These are phyloP conservation scores for Mellivora capensis DNA, from an alignment of 2,113 vertebrate species.

Conservation along the genomic window DNA sequence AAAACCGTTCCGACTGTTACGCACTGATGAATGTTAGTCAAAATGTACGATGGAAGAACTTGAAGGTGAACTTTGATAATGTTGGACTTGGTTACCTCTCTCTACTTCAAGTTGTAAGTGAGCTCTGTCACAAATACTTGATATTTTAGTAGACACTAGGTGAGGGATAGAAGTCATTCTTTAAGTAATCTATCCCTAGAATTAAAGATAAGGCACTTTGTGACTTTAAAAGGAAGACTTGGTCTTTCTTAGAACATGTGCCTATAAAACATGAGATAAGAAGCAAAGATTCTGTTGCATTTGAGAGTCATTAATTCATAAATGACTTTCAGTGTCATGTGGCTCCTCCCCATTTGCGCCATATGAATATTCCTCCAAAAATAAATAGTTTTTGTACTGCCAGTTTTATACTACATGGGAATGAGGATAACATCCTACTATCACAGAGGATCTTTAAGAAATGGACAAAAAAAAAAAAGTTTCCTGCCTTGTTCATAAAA, in stretches of 20 bases:
- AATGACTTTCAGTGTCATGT: background rate
- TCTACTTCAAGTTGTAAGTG: constrained; percentile 77
- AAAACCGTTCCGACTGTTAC: constrained; percentile 72
- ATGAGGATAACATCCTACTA: background rate
- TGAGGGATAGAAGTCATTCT: background rate
- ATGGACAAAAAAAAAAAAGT: background rate
- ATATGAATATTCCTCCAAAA: background rate
- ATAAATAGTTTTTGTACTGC: background rate
- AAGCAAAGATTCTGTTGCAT: background rate
- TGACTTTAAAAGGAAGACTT: background rate
- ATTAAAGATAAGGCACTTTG: background rate
- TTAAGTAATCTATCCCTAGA: background rate
- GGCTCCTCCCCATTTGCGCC: background rate
- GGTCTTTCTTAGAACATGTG: background rate
- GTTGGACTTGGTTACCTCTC: constrained; percentile 93
- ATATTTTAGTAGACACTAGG: background rate
- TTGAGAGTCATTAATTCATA: background rate
- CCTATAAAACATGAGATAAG: background rate
- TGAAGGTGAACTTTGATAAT: constrained; percentile 97
- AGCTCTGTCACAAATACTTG: background rate
- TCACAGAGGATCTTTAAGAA: background rate
- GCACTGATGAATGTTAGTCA: constrained; percentile 33
- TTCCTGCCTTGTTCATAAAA: background rate
- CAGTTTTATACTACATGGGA: background rate
- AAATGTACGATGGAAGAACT: constrained; percentile 86